Conservation (phyloP, 2,888 invertebrate species). For the Hypomecis punctinalis region DNA sequence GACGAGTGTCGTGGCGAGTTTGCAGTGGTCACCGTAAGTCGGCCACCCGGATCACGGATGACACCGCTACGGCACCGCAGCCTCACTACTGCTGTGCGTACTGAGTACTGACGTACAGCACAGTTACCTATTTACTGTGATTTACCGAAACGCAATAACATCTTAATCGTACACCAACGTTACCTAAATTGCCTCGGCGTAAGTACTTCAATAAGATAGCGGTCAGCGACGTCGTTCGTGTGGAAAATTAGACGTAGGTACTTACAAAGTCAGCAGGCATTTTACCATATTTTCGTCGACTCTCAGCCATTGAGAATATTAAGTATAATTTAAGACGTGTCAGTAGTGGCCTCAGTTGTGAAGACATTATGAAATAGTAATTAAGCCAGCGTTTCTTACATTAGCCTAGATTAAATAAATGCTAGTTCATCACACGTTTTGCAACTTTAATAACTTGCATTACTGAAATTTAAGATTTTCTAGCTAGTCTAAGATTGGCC, state of each 20-base stretch:
- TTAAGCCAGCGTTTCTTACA: slow-evolving; percentile 18
- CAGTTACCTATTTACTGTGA: slow-evolving; percentile 46
- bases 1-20: slow-evolving; percentile 18
- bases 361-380: slow-evolving; percentile 25
- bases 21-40: slow-evolving; percentile 40
- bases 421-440: slow-evolving; percentile 18
- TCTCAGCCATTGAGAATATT: slow-evolving; percentile 6
- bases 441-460: slow-evolving; percentile 17
- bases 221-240: slow-evolving; percentile 25
- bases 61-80: slow-evolving; percentile 50
- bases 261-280: slow-evolving; percentile 12
- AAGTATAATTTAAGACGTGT: slow-evolving; percentile 1
- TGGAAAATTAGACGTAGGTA: slow-evolving; percentile 26
- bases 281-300: slow-evolving; percentile 16
- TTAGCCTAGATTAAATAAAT: slow-evolving; percentile 28
- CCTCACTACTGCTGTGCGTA: too few relatives aligned
- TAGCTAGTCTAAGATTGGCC: not conserved
- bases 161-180: slow-evolving; percentile 32
- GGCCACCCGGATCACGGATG: slow-evolving; percentile 80
- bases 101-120: slow-evolving; percentile 64
- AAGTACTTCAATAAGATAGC: slow-evolving; percentile 30
- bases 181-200: slow-evolving; percentile 31
- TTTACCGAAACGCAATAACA: slow-evolving; percentile 43
- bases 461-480: slow-evolving; percentile 3
- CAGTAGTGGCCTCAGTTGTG: slow-evolving; percentile 7